Conservation (phyloP, 2,888 invertebrate species). For the Dasypolia templi region DNA sequence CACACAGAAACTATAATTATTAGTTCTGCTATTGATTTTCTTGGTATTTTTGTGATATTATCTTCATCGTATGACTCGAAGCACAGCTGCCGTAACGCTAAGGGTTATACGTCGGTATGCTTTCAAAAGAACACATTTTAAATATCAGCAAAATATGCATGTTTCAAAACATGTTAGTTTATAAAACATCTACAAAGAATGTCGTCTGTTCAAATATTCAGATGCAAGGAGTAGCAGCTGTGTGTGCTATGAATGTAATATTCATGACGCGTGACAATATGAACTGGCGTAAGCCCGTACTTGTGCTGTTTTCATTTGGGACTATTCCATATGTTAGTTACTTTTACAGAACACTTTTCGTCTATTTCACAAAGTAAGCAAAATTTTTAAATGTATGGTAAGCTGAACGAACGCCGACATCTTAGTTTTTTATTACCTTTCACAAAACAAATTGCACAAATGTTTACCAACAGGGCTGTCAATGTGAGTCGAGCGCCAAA, state of each 20-base stretch:
- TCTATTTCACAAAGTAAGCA: not conserved
- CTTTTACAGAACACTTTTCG: not conserved
- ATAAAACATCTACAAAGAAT: not conserved
- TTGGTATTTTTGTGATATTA: too few relatives aligned
- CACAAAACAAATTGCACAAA: too few relatives aligned
- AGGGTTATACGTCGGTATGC: not conserved
- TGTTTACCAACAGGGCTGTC: too few relatives aligned
- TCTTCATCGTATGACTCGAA: too few relatives aligned
- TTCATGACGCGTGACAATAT: constrained; percentile 35
- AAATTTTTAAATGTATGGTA: too few relatives aligned
- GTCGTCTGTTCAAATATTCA: constrained; percentile 12
- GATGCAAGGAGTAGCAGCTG: constrained; percentile 6
- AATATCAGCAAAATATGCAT: not conserved
- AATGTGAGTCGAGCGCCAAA: too few relatives aligned
- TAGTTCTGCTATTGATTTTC: too few relatives aligned
- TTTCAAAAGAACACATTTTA: not conserved
- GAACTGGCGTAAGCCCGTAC: constrained; percentile 14
- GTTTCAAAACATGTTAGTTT: constrained; percentile 4
- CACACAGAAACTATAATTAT: too few relatives aligned
- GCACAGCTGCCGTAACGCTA: too few relatives aligned
- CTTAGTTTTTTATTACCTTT: too few relatives aligned
- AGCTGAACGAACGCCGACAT: too few relatives aligned
- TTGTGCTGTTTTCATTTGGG: not conserved
- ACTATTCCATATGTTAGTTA: not conserved
- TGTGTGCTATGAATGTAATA: constrained; percentile 32